Conservation (phyloP, 2,888 invertebrate genomes). For the Odontocerum albicorne region DNA sequence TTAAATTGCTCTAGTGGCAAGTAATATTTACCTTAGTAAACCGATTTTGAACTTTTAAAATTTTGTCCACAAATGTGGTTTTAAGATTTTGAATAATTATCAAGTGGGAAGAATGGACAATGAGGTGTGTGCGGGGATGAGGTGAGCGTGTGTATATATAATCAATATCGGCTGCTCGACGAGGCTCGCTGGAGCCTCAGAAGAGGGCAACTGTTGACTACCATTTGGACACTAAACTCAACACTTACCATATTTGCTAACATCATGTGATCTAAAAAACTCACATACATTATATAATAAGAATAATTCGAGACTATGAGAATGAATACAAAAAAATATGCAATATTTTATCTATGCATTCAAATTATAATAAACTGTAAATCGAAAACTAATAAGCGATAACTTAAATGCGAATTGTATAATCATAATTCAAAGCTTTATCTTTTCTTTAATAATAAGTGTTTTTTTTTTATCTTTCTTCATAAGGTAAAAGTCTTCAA, state of each 20-base stretch:
- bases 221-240: constrained; percentile 9
- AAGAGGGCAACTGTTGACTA: neutral
- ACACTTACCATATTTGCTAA: constrained; percentile 27
- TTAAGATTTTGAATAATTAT: no score
- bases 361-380: neutral
- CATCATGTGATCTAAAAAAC: constrained; percentile 26
- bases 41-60: no score
- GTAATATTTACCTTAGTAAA: no score
- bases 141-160: neutral
- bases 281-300: constrained; percentile 25
- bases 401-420: constrained; percentile 34
- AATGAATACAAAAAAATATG: constrained; percentile 30
- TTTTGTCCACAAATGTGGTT: neutral
- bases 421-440: constrained; percentile 18
- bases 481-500: constrained; percentile 16
- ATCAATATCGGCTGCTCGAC: neutral
- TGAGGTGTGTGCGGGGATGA: neutral
- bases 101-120: no score
- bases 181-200: no score
- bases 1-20: neutral
- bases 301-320: constrained; percentile 29
- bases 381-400: constrained; percentile 27
- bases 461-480: constrained; percentile 3
- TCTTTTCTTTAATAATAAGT: neutral
- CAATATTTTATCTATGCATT: constrained; percentile 6